A percentile compares a stretch with the other conserved stretches of the same genome.
phyloP scores from a whole-genome alignment of 2,888 invertebrate species.

The Leptothorax acervorum region DNA sequence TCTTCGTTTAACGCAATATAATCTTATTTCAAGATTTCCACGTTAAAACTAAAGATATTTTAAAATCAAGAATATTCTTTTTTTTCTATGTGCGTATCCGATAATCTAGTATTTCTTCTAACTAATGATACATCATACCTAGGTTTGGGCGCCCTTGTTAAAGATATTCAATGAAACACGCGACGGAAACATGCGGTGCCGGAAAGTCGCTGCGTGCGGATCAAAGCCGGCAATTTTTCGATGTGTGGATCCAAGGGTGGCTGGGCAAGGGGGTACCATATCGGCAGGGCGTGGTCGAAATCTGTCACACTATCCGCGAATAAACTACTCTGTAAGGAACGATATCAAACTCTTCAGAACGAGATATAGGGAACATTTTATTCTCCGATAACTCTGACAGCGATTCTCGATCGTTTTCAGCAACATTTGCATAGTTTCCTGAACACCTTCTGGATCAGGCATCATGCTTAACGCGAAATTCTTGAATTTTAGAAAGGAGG shows the following conservation, averaged over 20 bases:
- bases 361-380: neutral
- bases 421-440: neutral
- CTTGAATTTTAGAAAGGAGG: neutral
- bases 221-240: conserved; percentile 74
- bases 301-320: conserved; percentile 84
- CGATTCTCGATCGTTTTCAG: neutral
- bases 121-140: neutral
- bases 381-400: conserved; percentile 18
- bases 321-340: conserved; percentile 74
- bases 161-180: neutral
- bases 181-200: conserved; percentile 17
- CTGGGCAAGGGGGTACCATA: conserved; percentile 79
- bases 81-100: neutral
- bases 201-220: conserved; percentile 62
- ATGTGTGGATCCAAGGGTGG: conserved; percentile 70
- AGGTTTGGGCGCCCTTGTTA: conserved; percentile 8
- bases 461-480: neutral
- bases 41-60: too few species aligned
- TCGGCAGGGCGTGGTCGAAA: conserved; percentile 85
- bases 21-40: too few species aligned
- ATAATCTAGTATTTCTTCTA: neutral
- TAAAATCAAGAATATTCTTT: too few species aligned
- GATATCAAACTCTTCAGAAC: conserved; percentile 49
- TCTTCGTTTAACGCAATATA: too few species aligned
- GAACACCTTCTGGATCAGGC: too few species aligned